A percentile compares a stretch with the other conserved stretches of the same genome.
These are phyloP conservation scores for Pollenia griseotomentosa DNA, from an alignment of 2,888 invertebrate genomes.

Conservation along the genomic window DNA sequence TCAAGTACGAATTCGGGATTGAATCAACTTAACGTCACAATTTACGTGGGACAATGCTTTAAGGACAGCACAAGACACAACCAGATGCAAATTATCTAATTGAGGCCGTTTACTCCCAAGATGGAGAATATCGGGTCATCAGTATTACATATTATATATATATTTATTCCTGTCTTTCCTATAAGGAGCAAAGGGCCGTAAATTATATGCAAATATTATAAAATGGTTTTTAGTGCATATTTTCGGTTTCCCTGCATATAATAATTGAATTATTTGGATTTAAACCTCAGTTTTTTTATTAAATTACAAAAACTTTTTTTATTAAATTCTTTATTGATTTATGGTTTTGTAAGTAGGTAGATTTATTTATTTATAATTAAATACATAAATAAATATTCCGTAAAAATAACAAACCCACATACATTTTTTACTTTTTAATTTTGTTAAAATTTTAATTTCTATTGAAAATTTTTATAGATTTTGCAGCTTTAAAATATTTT, in stretches of 20 bases:
- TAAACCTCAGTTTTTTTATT: not conserved
- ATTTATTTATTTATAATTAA: not conserved
- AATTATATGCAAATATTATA: too few relatives aligned
- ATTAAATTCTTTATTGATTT: not conserved
- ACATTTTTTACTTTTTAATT: not conserved
- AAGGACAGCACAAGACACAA: too few relatives aligned
- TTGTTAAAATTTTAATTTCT: not conserved
- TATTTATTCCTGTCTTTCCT: too few relatives aligned
- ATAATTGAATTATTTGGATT: not conserved
- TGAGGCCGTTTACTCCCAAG: too few relatives aligned
- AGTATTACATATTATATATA: too few relatives aligned
- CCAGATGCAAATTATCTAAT: too few relatives aligned
- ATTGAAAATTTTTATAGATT: constrained; percentile 9
- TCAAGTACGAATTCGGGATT: too few relatives aligned
- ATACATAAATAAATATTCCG: not conserved
- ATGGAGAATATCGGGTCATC: too few relatives aligned
- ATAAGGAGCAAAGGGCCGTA: too few relatives aligned
- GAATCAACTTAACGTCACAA: too few relatives aligned
- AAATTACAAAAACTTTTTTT: not conserved
- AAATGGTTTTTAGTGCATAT: too few relatives aligned
- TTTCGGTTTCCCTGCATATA: not conserved
- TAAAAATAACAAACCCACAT: not conserved
- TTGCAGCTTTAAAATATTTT: constrained; percentile 8
- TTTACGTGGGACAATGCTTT: too few relatives aligned
- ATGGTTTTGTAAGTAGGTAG: not conserved